These are phyloP conservation scores for Cynaeus angustus DNA, from an alignment of 2,888 invertebrate species.

Conservation along the genomic window DNA sequence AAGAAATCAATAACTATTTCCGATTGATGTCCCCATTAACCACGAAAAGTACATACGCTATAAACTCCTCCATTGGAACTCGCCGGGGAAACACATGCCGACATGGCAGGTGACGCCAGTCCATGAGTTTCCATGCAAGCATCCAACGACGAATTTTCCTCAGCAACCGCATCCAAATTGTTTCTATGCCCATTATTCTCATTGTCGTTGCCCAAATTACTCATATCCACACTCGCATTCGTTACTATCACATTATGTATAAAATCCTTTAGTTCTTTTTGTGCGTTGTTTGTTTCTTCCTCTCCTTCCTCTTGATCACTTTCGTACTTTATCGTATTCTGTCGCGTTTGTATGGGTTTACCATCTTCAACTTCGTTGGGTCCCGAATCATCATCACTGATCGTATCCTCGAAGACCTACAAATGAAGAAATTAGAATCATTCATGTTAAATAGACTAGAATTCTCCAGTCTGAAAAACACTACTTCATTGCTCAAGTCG, in stretches of 20 bases:
- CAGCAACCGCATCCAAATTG: conserved; percentile 75
- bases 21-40: too few relatives aligned
- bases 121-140: conserved; percentile 71
- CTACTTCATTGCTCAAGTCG: conserved; percentile 74
- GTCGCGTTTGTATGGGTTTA: conserved; percentile 62
- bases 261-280: conserved; percentile 64
- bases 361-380: conserved; percentile 62
- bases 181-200: conserved; percentile 74
- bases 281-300: conserved; percentile 36
- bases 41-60: conserved; percentile 85
- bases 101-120: conserved; percentile 68
- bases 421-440: conserved; percentile 22
- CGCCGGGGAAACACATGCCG: conserved; percentile 86
- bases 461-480: conserved; percentile 3
- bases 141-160: conserved; percentile 73
- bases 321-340: conserved; percentile 68
- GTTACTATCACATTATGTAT: conserved; percentile 81
- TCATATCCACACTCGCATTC: conserved; percentile 81
- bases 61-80: conserved; percentile 95
- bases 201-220: conserved; percentile 65
- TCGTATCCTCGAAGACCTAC: conserved; percentile 69
- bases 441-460: not conserved
- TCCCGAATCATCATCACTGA: conserved; percentile 68
- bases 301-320: conserved; percentile 62
- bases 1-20: too few relatives aligned